Evolutionary conservation across 2,113 vertebrate species (phyloP).

Genomic region (Tringa solitaria): DNA sequence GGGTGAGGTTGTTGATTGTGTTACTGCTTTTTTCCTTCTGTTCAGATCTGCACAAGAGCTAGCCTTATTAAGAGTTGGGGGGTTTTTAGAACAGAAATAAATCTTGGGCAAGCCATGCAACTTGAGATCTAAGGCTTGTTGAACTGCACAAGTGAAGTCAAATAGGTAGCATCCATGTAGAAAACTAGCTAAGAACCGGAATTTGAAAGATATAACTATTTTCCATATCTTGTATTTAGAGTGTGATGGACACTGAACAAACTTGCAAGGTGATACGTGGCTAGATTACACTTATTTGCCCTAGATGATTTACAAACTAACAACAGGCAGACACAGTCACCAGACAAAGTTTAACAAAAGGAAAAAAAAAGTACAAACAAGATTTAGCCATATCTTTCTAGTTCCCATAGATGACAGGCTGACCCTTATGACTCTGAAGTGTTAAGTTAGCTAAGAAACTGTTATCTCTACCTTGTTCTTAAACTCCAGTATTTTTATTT

Average conservation of each 20-base stretch:
- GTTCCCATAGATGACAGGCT: background rate
- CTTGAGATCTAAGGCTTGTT: background rate
- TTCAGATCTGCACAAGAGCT: background rate
- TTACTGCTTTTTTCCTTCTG: background rate
- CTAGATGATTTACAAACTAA: background rate
- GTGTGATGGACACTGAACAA: background rate
- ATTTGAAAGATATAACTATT: background rate
- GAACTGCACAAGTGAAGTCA: background rate
- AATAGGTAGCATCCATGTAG: background rate
- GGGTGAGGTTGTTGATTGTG: background rate
- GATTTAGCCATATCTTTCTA: background rate
- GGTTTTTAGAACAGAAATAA: background rate
- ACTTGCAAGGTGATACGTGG: background rate
- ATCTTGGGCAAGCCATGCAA: background rate
- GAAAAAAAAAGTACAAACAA: background rate
- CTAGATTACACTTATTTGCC: background rate
- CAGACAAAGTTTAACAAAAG: background rate
- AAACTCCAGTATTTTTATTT: background rate
- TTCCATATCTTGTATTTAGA: background rate
- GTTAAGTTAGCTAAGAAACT: background rate
- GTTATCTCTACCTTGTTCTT: slow-evolving; percentile 13
- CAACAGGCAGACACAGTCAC: background rate
- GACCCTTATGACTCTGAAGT: slow-evolving; percentile 9
- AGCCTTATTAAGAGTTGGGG: background rate
- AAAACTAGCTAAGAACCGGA: background rate